Percentiles rank a stretch among this genome's conserved stretches.
These are phyloP conservation scores for Maconellicoccus hirsutus DNA, from an alignment of 1,140 invertebrate genomes.

Conservation along the genomic window DNA sequence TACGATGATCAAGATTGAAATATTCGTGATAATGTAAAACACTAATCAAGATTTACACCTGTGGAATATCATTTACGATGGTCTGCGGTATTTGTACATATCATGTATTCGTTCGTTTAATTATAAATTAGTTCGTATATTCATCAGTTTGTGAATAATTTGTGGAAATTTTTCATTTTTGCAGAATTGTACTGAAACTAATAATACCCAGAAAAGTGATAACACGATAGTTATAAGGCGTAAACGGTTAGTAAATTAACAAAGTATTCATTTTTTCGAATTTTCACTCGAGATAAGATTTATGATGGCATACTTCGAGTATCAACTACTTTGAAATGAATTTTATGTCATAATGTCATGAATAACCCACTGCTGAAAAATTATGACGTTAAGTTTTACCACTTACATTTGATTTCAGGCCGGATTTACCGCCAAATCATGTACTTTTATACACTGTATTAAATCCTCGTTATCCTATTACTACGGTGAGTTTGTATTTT, in stretches of 20 bases:
- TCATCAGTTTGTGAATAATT: too few species aligned
- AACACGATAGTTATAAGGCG: background rate
- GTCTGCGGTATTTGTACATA: too few species aligned
- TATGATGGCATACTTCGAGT: too few species aligned
- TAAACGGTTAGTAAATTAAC: background rate
- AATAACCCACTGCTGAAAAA: background rate
- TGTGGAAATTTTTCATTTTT: background rate
- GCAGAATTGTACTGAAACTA: background rate
- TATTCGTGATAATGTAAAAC: too few species aligned
- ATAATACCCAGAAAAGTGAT: background rate
- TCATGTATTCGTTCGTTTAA: too few species aligned
- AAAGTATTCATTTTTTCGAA: background rate
- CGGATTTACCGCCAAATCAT: slow-evolving; percentile 55
- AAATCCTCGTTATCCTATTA: slow-evolving; percentile 96
- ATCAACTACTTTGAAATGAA: too few species aligned
- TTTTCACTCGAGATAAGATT: background rate
- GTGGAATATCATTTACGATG: background rate
- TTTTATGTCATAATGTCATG: too few species aligned
- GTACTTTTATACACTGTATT: slow-evolving; percentile 90
- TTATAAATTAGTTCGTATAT: too few species aligned
- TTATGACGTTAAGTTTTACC: background rate
- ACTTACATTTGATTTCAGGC: background rate
- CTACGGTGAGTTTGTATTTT: slow-evolving; percentile 71
- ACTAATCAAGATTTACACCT: background rate
- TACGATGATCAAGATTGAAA: too few species aligned